A percentile compares a stretch with the other conserved stretches of the same genome.
These are phyloP conservation scores for Crypturellus undulatus DNA, from an alignment of 2,113 vertebrate species.

Conservation along the genomic window DNA sequence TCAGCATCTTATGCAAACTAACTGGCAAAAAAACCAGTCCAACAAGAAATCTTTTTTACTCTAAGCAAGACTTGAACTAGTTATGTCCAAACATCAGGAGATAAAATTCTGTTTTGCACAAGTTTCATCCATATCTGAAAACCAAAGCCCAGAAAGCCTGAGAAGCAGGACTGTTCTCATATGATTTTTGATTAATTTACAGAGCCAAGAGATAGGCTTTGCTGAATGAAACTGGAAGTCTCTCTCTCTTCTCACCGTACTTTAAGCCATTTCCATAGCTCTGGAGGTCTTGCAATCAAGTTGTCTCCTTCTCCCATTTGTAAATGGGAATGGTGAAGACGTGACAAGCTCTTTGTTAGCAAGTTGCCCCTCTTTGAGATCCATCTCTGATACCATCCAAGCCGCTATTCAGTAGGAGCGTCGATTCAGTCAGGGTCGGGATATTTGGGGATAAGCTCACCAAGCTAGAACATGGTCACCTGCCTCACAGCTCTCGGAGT, in stretches of 20 bases:
- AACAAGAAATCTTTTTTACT: neutral
- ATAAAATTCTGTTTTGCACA: neutral
- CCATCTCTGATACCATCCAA: neutral
- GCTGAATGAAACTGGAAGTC: neutral
- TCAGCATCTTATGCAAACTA: conserved; percentile 41
- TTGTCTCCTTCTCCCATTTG: neutral
- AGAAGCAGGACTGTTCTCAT: neutral
- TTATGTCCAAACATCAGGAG: neutral
- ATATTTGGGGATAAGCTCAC: neutral
- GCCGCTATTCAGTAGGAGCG: neutral
- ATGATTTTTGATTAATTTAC: neutral
- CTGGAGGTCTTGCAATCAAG: neutral
- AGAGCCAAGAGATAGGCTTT: neutral
- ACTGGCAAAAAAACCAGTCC: neutral
- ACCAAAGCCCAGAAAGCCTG: neutral
- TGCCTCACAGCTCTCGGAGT: neutral
- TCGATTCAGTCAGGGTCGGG: neutral
- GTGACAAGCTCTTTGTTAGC: neutral
- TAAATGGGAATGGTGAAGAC: neutral
- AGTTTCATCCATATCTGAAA: neutral
- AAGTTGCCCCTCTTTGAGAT: neutral
- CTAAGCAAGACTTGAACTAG: neutral
- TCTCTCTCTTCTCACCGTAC: neutral
- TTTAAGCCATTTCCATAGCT: neutral
- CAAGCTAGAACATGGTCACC: neutral